A percentile compares a stretch with the other conserved stretches of the same genome.
These are phyloP conservation scores for Leuctra nigra DNA, from an alignment of 2,888 invertebrate species.

Conservation along the genomic window DNA sequence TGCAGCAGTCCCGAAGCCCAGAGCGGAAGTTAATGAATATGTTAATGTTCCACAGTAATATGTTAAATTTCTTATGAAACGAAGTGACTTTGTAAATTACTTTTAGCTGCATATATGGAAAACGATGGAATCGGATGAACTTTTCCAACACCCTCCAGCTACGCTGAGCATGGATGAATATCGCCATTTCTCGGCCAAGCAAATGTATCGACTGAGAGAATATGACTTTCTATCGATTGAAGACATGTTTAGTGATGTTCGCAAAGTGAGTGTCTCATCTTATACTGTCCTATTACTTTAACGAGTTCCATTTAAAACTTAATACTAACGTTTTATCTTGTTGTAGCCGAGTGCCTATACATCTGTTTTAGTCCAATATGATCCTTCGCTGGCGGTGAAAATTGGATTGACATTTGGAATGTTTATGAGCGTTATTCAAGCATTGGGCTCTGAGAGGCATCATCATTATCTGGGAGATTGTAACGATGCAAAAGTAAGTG, in stretches of 20 bases:
- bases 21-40: neutral
- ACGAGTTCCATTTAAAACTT: neutral
- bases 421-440: slow-evolving; percentile 43
- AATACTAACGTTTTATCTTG: neutral
- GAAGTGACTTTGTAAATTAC: neutral
- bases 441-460: slow-evolving; percentile 45
- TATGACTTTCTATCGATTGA: slow-evolving; percentile 54
- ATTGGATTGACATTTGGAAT: slow-evolving; percentile 40
- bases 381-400: slow-evolving; percentile 39
- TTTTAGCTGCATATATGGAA: slow-evolving; percentile 41
- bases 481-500: slow-evolving; percentile 37
- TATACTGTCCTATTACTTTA: no score
- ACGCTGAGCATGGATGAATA: slow-evolving; percentile 38
- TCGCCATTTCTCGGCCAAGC: slow-evolving; percentile 32
- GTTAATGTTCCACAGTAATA: neutral
- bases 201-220: slow-evolving; percentile 40
- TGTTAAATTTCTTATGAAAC: neutral
- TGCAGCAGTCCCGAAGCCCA: no score
- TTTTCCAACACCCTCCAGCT: slow-evolving; percentile 38
- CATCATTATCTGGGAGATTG: slow-evolving; percentile 36
- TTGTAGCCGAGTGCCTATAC: slow-evolving; percentile 20
- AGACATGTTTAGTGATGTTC: slow-evolving; percentile 39
- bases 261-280: slow-evolving; percentile 34
- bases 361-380: slow-evolving; percentile 36
- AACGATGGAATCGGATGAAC: slow-evolving; percentile 41